These are phyloP conservation scores for Lycocerus yunnanus DNA, from an alignment of 2,888 invertebrate species.

Conservation along the genomic window DNA sequence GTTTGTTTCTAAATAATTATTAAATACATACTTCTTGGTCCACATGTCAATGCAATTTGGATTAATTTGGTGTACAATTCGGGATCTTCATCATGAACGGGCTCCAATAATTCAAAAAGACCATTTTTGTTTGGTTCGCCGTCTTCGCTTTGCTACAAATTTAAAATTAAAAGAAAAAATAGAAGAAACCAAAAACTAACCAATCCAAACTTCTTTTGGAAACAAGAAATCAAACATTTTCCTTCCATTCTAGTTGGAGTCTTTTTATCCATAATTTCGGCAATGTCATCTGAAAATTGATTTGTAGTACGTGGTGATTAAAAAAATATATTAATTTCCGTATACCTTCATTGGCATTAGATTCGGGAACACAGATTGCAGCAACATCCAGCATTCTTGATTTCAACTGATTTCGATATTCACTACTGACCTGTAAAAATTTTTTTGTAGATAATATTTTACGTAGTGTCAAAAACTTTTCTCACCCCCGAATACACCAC, in stretches of 20 bases:
- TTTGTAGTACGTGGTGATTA: too few relatives aligned
- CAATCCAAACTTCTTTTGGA: constrained; percentile 56
- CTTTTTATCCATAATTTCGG: constrained; percentile 48
- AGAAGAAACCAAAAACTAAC: constrained; percentile 44
- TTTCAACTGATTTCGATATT: constrained; percentile 1
- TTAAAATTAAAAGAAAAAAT: not conserved
- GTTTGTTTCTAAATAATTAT: too few relatives aligned
- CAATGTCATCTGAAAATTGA: constrained; percentile 37
- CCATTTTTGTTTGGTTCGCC: constrained; percentile 37
- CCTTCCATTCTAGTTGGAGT: constrained; percentile 51
- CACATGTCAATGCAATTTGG: constrained; percentile 54
- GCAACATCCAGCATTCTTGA: constrained; percentile 8
- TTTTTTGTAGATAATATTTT: not conserved
- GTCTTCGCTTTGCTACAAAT: constrained; percentile 26
- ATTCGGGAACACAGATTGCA: constrained; percentile 13
- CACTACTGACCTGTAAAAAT: constrained; percentile 6
- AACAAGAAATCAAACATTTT: constrained; percentile 58
- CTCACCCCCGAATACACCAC: constrained; percentile 8
- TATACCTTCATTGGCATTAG: constrained; percentile 20
- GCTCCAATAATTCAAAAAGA: constrained; percentile 47
- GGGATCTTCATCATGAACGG: constrained; percentile 51
- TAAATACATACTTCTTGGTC: constrained; percentile 43
- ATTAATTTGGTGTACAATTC: constrained; percentile 50
- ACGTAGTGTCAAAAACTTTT: not conserved
- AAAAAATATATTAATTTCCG: too few relatives aligned